These are phyloP conservation scores for Dysidea cf. avara DNA, from an alignment of 37 sponge, comb jelly and placozoan species.

Conservation along the genomic window DNA sequence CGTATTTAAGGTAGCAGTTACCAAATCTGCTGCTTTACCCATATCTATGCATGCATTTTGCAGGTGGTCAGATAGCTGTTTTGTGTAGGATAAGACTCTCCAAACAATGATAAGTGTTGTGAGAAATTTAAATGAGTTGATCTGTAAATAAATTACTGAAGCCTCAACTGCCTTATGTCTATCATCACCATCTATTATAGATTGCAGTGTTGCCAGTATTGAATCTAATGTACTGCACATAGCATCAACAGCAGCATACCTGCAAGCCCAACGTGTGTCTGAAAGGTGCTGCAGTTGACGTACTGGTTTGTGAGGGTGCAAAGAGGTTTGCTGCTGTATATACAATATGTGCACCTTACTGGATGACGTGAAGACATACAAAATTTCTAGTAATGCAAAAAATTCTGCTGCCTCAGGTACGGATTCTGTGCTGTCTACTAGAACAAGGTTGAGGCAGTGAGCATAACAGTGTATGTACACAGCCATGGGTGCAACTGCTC, in stretches of 20 bases:
- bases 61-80: slow-evolving; percentile 53
- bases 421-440: slow-evolving; percentile 44
- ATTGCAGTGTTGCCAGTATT: slow-evolving; percentile 54
- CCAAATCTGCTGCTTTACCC: slow-evolving; percentile 35
- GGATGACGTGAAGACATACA: slow-evolving; percentile 53
- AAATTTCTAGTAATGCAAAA: too few relatives aligned
- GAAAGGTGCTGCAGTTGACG: too few relatives aligned
- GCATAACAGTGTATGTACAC: slow-evolving; percentile 71
- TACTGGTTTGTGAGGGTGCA: slow-evolving; percentile 45
- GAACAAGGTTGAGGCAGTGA: slow-evolving; percentile 60
- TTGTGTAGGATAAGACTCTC: slow-evolving; percentile 46
- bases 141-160: slow-evolving; percentile 45
- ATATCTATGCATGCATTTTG: slow-evolving; percentile 30
- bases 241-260: slow-evolving; percentile 55
- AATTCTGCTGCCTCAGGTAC: slow-evolving; percentile 56
- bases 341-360: slow-evolving; percentile 48
- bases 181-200: slow-evolving; percentile 53
- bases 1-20: slow-evolving; percentile 22
- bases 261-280: slow-evolving; percentile 78
- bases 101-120: slow-evolving; percentile 33
- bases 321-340: slow-evolving; percentile 46
- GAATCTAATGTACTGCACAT: slow-evolving; percentile 52
- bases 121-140: slow-evolving; percentile 46
- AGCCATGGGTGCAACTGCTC: too few relatives aligned
- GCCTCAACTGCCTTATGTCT: slow-evolving; percentile 60